Percentiles rank a stretch among this genome's conserved stretches.
Conservation (phyloP, 2,888 invertebrate genomes). For the Tenthredo livida region DNA sequence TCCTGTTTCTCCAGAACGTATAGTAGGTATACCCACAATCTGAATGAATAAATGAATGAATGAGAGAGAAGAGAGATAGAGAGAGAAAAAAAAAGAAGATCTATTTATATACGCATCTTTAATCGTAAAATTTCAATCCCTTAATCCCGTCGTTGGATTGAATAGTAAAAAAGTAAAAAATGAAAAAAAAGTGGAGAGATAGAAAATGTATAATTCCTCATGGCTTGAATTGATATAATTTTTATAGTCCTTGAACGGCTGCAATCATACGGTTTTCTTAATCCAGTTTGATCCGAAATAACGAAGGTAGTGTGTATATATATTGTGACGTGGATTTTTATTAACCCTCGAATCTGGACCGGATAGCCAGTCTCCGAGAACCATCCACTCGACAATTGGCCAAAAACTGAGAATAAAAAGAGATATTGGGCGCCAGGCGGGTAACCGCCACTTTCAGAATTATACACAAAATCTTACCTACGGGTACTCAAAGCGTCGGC, state of each 20-base stretch:
- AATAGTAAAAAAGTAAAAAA: neutral
- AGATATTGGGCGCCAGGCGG: too few species aligned
- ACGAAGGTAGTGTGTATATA: neutral
- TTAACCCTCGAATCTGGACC: too few species aligned
- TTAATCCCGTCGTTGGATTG: neutral
- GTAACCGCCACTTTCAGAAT: too few species aligned
- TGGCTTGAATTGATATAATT: neutral
- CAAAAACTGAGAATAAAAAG: too few species aligned
- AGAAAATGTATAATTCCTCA: neutral
- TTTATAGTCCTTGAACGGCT: neutral
- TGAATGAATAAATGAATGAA: neutral
- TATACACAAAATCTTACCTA: too few species aligned
- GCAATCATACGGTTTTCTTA: slow-evolving; percentile 34
- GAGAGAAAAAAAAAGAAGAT: neutral
- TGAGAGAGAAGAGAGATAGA: neutral
- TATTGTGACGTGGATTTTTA: too few species aligned
- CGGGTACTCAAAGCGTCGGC: too few species aligned
- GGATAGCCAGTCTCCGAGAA: too few species aligned
- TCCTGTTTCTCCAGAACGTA: neutral
- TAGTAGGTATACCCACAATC: neutral
- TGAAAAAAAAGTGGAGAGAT: too few species aligned
- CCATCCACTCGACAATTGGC: too few species aligned
- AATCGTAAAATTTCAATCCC: neutral
- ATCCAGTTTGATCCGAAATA: slow-evolving; percentile 15
- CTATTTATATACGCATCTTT: neutral